Evolutionary conservation across 1,140 invertebrate genomes (phyloP).

Genomic region (Piezodorus guildinii): DNA sequence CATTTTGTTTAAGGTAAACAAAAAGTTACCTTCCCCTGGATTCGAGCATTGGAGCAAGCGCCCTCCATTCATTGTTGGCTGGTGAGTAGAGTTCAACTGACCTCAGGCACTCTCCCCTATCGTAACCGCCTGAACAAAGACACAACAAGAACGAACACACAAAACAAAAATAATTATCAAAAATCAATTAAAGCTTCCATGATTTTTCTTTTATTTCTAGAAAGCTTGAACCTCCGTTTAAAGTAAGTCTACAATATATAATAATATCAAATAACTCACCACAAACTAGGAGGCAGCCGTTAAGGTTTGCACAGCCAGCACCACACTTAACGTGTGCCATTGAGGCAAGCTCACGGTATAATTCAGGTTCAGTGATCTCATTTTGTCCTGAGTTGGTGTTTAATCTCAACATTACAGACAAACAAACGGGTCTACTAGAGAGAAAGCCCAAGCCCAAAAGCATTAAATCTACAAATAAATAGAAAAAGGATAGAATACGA

Average conservation of each 20-base stretch:
- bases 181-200: no score
- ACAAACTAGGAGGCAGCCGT: constrained; percentile 57
- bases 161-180: no score
- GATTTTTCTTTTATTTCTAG: no score
- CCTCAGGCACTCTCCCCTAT: constrained; percentile 68
- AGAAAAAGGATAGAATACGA: background rate
- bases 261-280: constrained; percentile 38
- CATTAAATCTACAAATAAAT: background rate
- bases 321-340: constrained; percentile 60
- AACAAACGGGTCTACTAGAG: constrained; percentile 45
- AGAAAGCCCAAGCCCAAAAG: constrained; percentile 51
- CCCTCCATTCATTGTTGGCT: constrained; percentile 41
- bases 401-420: constrained; percentile 51
- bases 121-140: constrained; percentile 58
- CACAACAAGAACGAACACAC: background rate
- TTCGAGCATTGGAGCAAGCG: constrained; percentile 44
- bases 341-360: constrained; percentile 48
- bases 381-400: constrained; percentile 33
- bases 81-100: constrained; percentile 50
- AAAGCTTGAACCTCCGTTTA: no score
- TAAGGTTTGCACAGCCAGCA: constrained; percentile 56
- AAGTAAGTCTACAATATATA: no score
- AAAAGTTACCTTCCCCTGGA: constrained; percentile 37
- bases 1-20: no score
- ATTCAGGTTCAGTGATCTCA: constrained; percentile 8